Evolutionary conservation across 2,888 invertebrate genomes (phyloP), one percentile per base, ranked within the genome.

Genomic region (Calliscelio sp.): DNA sequence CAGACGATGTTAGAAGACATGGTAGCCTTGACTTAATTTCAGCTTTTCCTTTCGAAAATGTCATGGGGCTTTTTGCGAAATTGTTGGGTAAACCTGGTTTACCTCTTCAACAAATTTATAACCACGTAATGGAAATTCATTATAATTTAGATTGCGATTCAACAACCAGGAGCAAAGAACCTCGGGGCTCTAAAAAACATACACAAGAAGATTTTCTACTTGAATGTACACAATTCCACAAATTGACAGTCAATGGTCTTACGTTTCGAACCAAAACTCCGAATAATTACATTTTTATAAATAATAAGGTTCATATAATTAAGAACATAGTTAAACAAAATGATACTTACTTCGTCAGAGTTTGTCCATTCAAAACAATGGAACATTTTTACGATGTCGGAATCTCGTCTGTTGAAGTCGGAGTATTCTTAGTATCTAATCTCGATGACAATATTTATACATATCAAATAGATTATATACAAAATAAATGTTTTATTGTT

Each of bases 41-140:
- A 5, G 71, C 75, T 3, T 84, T 80, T 49, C 71, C 63, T 22
- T 84, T 57, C 22, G 80, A 84, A 59, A 84, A 81, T 65, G 53
- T 55, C 25, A 84, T 75, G 75, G 49, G 73, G 4, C n/a, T 5
- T 18, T 70, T 84, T 32, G n/a, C 18, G 11, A 80, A 80, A 35
- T 28, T 75, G 2, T 32, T 74, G 28, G 18, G 75, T n/a, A 80
- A 80, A 55, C 71, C 70, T 3, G 28, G 53, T 14, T 59, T 63
- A 22, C 38, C 80, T 11, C 46, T 80, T 11, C 38, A 68, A 16
- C 74, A 84, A 61, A 80, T 74, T 38, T 14, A 59, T 8, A 38
- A 38, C 14, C 38, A 38, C 38, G 14, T 38, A 11, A 32, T 32
- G 32, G 6, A 32, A 32, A 5, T 32, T 32, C n/a, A n/a, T n/a